Evolutionary conservation across 2,113 vertebrate species (phyloP).

Genomic region (Pseudorasbora parva): DNA sequence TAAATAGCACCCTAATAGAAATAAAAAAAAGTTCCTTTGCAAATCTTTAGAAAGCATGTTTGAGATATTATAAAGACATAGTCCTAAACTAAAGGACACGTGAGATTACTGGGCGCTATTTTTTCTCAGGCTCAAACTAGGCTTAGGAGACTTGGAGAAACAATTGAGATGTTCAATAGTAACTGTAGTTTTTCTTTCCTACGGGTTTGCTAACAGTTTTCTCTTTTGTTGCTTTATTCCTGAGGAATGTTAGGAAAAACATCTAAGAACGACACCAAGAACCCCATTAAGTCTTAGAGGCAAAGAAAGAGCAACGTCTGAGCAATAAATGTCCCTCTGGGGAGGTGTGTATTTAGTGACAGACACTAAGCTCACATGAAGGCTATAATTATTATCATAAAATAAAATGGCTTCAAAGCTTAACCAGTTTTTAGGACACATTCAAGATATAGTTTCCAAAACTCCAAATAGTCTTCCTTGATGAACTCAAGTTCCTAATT

Average conservation of each 20-base stretch:
- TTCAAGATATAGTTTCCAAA: slow-evolving; percentile 21
- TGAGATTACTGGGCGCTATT: background rate
- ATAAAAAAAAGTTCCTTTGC: background rate
- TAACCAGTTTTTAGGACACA: slow-evolving; percentile 23
- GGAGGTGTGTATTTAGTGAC: background rate
- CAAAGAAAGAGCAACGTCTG: background rate
- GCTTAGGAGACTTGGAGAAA: background rate
- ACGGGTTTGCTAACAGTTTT: background rate
- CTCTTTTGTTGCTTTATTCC: background rate
- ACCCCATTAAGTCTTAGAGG: background rate
- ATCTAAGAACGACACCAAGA: background rate
- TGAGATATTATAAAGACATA: background rate
- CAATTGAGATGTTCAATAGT: background rate
- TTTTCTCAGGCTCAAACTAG: background rate
- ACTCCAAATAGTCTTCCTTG: slow-evolving; percentile 21
- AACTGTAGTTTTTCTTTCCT: background rate
- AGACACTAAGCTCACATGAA: background rate
- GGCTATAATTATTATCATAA: slow-evolving; percentile 35
- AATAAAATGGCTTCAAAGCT: slow-evolving; percentile 44
- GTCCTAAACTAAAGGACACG: background rate
- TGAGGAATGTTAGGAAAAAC: background rate
- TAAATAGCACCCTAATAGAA: background rate
- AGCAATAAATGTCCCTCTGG: background rate
- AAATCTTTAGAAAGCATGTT: background rate
- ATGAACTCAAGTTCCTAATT: slow-evolving; percentile 27